A percentile compares a stretch with the other conserved stretches of the same genome.
Evolutionary conservation across 2,888 invertebrate species (phyloP).

Genomic region (Linnaemya tessellans): DNA sequence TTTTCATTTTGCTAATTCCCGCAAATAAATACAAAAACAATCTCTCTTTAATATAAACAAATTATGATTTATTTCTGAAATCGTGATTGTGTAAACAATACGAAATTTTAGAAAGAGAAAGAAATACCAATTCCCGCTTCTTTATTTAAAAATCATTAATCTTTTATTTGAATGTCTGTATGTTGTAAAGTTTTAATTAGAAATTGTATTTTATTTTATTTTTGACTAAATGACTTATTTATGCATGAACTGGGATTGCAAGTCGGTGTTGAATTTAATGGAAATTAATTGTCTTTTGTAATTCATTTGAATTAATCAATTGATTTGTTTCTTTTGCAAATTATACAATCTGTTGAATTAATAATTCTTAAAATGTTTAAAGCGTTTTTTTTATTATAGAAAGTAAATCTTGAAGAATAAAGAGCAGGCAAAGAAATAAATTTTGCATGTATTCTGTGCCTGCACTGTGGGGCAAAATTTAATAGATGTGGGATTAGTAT

Average conservation of each 20-base stretch:
- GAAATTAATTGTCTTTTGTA: constrained; percentile 19
- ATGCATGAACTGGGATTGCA: neutral
- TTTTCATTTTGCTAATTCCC: neutral
- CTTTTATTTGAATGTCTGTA: neutral
- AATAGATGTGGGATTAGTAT: too few species aligned
- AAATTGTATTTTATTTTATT: constrained; percentile 11
- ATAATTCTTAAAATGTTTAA: neutral
- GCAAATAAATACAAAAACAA: neutral
- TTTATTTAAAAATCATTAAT: constrained; percentile 42
- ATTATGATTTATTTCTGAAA: constrained; percentile 17
- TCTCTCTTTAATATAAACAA: neutral
- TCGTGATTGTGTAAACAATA: constrained; percentile 25
- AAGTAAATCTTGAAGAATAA: neutral
- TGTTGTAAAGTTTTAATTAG: constrained; percentile 24
- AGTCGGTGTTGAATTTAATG: constrained; percentile 7
- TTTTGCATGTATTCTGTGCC: neutral
- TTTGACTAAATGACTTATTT: neutral
- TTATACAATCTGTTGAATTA: neutral
- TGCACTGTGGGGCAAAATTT: too few species aligned
- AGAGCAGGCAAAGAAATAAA: neutral
- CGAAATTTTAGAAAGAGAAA: neutral
- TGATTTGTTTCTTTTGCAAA: constrained; percentile 2
- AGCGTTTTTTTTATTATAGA: neutral
- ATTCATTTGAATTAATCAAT: neutral
- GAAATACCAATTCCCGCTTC: neutral